Percentiles rank a stretch among this genome's conserved stretches.
phyloP scores from a whole-genome alignment of 2,113 vertebrate species.

The Trichechus manatus region DNA sequence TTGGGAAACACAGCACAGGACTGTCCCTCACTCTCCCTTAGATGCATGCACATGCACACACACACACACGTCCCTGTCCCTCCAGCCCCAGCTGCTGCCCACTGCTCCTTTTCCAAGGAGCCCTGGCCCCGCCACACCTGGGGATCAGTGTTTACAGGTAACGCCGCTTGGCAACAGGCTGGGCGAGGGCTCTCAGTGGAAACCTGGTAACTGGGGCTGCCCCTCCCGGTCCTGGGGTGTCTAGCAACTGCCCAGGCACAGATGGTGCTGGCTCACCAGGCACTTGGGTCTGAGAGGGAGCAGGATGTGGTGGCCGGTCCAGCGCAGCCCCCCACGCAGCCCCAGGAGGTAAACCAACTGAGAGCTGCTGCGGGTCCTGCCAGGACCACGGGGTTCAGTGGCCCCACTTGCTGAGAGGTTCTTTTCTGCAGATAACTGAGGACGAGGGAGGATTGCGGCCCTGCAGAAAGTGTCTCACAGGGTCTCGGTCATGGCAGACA shows the following conservation, averaged over 20 bases:
- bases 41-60: too few relatives aligned
- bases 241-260: conserved; percentile 54
- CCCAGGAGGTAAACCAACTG: neutral
- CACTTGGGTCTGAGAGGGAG: neutral
- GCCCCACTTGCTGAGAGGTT: neutral
- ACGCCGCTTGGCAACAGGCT: conserved; percentile 72
- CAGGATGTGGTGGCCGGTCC: neutral
- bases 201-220: conserved; percentile 47
- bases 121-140: neutral
- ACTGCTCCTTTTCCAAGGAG: neutral
- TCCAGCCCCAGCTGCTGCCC: neutral
- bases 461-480: neutral
- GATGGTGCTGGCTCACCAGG: neutral
- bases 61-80: neutral
- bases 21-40: neutral
- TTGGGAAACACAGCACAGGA: neutral
- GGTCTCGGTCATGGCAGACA: conserved; percentile 84
- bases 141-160: conserved; percentile 75
- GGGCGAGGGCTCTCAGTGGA: conserved; percentile 38
- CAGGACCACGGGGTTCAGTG: neutral
- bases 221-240: neutral
- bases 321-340: neutral
- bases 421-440: neutral
- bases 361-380: neutral
- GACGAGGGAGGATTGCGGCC: neutral